phyloP scores from a whole-genome alignment of 35 echinoderm and acorn worm species.

The Apostichopus parvimensis region DNA sequence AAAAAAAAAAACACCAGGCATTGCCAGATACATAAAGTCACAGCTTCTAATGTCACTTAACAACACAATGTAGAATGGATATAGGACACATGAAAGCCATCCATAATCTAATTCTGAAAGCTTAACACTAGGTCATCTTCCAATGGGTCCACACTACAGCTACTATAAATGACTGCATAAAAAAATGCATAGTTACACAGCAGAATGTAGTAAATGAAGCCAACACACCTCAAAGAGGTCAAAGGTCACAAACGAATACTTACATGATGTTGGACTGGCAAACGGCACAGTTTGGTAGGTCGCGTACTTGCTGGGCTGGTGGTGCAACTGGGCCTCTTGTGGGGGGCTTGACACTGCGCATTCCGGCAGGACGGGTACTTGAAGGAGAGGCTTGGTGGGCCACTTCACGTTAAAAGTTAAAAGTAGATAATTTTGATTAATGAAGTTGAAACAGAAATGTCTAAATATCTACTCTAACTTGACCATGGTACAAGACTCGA shows the following conservation, averaged over 20 bases:
- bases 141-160: slow-evolving; percentile 17
- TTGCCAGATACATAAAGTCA: neutral
- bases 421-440: neutral
- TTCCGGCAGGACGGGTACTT: slow-evolving; percentile 41
- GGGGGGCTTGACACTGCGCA: slow-evolving; percentile 80
- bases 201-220: slow-evolving; percentile 20
- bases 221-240: slow-evolving; percentile 26
- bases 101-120: neutral
- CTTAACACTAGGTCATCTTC: neutral
- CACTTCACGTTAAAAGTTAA: slow-evolving; percentile 4
- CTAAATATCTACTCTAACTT: no score
- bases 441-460: neutral
- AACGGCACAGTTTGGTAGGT: slow-evolving; percentile 46
- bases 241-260: slow-evolving; percentile 7
- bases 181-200: slow-evolving; percentile 32
- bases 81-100: neutral
- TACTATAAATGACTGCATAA: slow-evolving; percentile 32
- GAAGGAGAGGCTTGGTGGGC: slow-evolving; percentile 23
- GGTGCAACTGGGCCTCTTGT: neutral
- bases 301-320: slow-evolving; percentile 56
- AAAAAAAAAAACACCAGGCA: neutral
- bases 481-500: no score
- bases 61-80: slow-evolving; percentile 11
- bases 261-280: slow-evolving; percentile 53
- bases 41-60: neutral